Evolutionary conservation across 1,140 invertebrate species (phyloP), one percentile per base, ranked within the genome.

Genomic region (Aporrectodea caliginosa): DNA sequence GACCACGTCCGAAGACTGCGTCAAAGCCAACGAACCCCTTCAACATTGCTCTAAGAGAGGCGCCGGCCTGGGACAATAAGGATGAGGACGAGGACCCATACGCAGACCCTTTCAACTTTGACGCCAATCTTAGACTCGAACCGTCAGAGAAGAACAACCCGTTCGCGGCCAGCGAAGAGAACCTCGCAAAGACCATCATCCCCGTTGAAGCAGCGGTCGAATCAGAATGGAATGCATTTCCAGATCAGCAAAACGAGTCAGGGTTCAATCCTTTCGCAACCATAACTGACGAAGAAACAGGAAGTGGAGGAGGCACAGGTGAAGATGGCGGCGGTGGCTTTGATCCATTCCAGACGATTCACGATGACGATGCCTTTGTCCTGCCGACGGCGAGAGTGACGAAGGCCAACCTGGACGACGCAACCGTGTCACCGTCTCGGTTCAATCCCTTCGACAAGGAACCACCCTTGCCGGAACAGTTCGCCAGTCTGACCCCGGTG

Each of bases 381-480:
- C 75, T 27, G 75, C 33, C 34, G 75, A 35, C 33, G 68, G 30
- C 2, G 79, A 80, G 35, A 22, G 16, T 32, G 1, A 73, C 27
- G 6, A 1, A 32, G 2, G 14, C 27, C 68, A 31, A n/a, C 43
- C 34, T 35, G 33, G 83, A 84, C 69, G 81, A 84, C 78, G 75
- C 82, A 29, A 71, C 70, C 16, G 77, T 79, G 43, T 79, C 88
- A n/a, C 89, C 92, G 0, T 90, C 91, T 0, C 89, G 92, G 35
- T 90, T 90, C 82, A 93, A 94, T 88, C 95, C 95, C 0, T 96
- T 96, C 85, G 93, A 95, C 86, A 92, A 93, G 82, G 91, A 91
- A 90, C 87, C 83, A 33, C 84, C 84, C 75, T 81, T 85, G 35
- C 84, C 85, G 80, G 87, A 86, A 81, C 84, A 86, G 71, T 86